phyloP scores from a whole-genome alignment of 2,113 vertebrate species.

The Lonchura striata region DNA sequence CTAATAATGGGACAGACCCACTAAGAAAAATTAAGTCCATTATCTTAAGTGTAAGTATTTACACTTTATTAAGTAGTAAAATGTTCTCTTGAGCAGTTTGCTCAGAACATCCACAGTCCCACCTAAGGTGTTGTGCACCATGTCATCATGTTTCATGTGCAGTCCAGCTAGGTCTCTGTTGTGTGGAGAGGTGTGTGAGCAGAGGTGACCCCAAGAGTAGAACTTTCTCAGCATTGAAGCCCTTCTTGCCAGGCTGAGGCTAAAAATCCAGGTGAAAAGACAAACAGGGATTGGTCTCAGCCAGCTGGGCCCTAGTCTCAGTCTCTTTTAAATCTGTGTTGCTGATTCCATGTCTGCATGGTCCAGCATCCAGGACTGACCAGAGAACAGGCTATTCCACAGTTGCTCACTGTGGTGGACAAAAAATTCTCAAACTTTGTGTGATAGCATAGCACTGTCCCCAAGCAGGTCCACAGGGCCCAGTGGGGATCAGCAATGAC shows the following conservation, averaged over 20 bases:
- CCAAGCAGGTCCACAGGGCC: not conserved
- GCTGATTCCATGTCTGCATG: not conserved
- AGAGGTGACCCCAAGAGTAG: accelerated
- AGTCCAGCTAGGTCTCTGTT: not conserved
- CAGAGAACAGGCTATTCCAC: not conserved
- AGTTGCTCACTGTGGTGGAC: not conserved
- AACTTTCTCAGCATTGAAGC: accelerated
- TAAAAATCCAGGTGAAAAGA: not conserved
- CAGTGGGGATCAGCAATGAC: not conserved
- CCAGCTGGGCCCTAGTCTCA: accelerated
- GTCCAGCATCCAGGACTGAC: not conserved
- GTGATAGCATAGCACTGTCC: not conserved
- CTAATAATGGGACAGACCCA: not conserved
- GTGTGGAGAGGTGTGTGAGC: not conserved
- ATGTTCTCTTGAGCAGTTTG: not conserved
- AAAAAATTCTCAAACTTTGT: not conserved
- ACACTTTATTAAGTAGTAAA: not conserved
- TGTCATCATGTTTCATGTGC: not conserved
- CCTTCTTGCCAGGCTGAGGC: not conserved
- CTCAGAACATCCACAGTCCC: not conserved
- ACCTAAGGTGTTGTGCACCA: not conserved
- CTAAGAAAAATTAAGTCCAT: not conserved
- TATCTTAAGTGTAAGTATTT: not conserved
- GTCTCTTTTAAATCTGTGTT: not conserved
- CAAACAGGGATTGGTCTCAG: not conserved